These are phyloP conservation scores for Drosophila mayaguana DNA, from an alignment of 2,888 invertebrate genomes.

Conservation along the genomic window DNA sequence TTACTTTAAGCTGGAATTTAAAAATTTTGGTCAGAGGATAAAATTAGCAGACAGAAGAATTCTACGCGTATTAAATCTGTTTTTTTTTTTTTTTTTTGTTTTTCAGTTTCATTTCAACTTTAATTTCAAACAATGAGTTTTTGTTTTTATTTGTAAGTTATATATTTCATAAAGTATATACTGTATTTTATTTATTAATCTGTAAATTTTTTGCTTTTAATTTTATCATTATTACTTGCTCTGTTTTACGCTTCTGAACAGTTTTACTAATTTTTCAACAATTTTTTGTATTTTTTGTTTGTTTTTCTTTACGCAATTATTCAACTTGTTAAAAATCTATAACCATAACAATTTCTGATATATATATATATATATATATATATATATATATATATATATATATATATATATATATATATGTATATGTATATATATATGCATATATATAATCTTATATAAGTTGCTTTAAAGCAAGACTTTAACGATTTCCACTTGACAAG, in stretches of 20 bases:
- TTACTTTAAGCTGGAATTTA: slow-evolving; percentile 58
- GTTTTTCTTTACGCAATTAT: slow-evolving; percentile 82
- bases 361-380: slow-evolving; percentile 54
- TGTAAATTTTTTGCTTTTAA: slow-evolving; percentile 45
- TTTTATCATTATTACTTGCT: slow-evolving; percentile 52
- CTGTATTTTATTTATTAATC: slow-evolving; percentile 59
- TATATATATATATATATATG: slow-evolving; percentile 67
- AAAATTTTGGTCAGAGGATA: slow-evolving; percentile 52
- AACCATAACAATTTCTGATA: slow-evolving; percentile 81
- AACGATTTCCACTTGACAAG: slow-evolving; percentile 61
- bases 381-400: slow-evolving; percentile 41
- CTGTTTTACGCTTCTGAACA: slow-evolving; percentile 68
- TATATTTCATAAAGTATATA: slow-evolving; percentile 81
- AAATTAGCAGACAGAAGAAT: slow-evolving; percentile 79
- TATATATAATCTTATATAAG: slow-evolving; percentile 65
- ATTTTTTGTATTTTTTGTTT: slow-evolving; percentile 78
- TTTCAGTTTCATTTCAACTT: slow-evolving; percentile 59
- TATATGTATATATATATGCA: slow-evolving; percentile 40
- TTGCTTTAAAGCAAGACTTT: slow-evolving; percentile 70
- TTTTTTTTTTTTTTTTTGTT: slow-evolving; percentile 5
- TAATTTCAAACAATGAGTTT: slow-evolving; percentile 79
- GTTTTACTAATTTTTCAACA: slow-evolving; percentile 83
- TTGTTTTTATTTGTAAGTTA: slow-evolving; percentile 67
- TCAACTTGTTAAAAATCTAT: slow-evolving; percentile 83
- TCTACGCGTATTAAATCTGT: slow-evolving; percentile 34